Percentiles rank a stretch among this genome's conserved stretches.
Evolutionary conservation across 1,140 invertebrate genomes (phyloP).

Genomic region (Penaeus japonicus): DNA sequence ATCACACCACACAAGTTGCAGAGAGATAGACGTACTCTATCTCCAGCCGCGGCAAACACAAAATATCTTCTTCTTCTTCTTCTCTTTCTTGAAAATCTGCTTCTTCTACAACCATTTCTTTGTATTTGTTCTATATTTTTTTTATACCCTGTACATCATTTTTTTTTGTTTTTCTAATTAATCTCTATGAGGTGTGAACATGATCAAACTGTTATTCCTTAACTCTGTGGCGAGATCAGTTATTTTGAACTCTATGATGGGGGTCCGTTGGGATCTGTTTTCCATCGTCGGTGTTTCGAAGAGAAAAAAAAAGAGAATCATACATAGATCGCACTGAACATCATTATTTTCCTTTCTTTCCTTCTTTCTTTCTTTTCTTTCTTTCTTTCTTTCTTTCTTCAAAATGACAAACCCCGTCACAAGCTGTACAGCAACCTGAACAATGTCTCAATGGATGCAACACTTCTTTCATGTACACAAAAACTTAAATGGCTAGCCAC

Average conservation of each 20-base stretch:
- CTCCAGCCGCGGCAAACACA: neutral
- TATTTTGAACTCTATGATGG: conserved; percentile 19
- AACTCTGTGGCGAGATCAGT: neutral
- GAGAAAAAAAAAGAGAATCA: neutral
- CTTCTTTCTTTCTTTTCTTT: too few species aligned
- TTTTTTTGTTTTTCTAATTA: conserved; percentile 4
- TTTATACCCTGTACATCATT: conserved; percentile 25
- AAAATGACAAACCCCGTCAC: conserved; percentile 41
- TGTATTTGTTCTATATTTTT: neutral
- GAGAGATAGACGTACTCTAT: neutral
- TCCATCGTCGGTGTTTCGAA: neutral
- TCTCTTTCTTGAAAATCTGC: neutral
- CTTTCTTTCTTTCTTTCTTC: neutral
- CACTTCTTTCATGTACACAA: conserved; percentile 24
- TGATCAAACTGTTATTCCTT: neutral
- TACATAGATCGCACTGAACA: too few species aligned
- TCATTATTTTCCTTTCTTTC: too few species aligned
- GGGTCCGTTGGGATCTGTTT: neutral
- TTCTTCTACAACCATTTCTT: neutral
- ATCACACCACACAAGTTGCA: neutral
- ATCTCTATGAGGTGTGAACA: conserved; percentile 12
- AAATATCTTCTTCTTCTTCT: neutral
- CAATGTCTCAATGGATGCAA: conserved; percentile 11
- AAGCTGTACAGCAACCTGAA: neutral
- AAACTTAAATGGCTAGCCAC: conserved; percentile 30